Percentiles rank a stretch among this genome's conserved stretches.
Evolutionary conservation across 2,797 vertebrate species (phyloP).

Genomic region (Pseudochirops cupreus): DNA sequence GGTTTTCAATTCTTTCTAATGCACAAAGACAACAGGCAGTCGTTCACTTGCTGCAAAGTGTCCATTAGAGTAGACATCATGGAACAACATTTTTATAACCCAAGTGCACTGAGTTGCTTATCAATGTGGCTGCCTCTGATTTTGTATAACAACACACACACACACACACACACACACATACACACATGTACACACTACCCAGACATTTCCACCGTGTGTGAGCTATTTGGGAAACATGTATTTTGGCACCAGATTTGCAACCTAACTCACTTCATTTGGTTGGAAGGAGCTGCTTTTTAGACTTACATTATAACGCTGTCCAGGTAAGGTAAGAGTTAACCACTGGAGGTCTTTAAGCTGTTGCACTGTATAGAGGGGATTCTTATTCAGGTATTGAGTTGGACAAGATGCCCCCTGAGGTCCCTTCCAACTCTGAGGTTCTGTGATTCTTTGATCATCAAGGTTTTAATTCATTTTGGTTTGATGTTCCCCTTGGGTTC

Average conservation of each 20-base stretch:
- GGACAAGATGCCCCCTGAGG: background rate
- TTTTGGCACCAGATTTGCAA: conserved; percentile 85
- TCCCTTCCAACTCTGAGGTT: background rate
- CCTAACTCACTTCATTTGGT: conserved; percentile 67
- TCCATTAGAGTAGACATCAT: conserved; percentile 80
- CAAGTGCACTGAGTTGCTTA: conserved; percentile 83
- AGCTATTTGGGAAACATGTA: conserved; percentile 84
- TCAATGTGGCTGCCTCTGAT: conserved; percentile 84
- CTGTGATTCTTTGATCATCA: conserved; percentile 1
- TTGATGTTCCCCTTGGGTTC: conserved; percentile 74
- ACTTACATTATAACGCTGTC: conserved; percentile 56
- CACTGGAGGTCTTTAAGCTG: background rate
- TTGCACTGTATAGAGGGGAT: background rate
- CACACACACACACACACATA: conserved; percentile 35
- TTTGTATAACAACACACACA: conserved; percentile 83
- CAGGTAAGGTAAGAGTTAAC: conserved; percentile 62
- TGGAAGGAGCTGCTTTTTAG: conserved; percentile 69
- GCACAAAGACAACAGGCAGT: conserved; percentile 83
- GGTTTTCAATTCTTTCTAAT: conserved; percentile 87
- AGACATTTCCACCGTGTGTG: conserved; percentile 77
- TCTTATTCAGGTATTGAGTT: background rate
- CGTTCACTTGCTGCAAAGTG: conserved; percentile 82
- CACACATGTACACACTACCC: background rate
- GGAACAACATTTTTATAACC: conserved; percentile 84
- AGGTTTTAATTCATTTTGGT: conserved; percentile 65